Conservation (phyloP, 2,888 invertebrate genomes). For the Tromatobia lineatoria region DNA sequence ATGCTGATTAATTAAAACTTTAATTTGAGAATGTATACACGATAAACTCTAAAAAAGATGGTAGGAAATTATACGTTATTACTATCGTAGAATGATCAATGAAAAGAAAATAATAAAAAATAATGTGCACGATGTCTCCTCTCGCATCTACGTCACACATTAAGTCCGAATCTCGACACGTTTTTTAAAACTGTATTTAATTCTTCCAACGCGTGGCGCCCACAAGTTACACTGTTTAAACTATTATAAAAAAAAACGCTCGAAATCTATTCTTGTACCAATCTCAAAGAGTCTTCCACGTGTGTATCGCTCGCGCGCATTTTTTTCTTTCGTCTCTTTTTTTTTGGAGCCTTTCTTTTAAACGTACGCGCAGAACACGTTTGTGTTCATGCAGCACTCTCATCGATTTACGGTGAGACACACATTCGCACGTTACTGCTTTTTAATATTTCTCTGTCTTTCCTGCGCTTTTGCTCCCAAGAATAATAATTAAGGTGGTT, state of each 20-base stretch:
- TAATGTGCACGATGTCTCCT: slow-evolving; percentile 36
- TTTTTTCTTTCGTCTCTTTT: slow-evolving; percentile 22
- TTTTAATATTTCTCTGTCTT: background rate
- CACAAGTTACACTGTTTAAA: slow-evolving; percentile 70
- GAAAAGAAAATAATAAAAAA: slow-evolving; percentile 25
- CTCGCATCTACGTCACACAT: slow-evolving; percentile 22
- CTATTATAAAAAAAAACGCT: slow-evolving; percentile 69
- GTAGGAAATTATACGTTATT: slow-evolving; percentile 32
- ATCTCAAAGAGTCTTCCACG: slow-evolving; percentile 75
- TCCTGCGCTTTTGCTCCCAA: background rate
- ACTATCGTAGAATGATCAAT: slow-evolving; percentile 35
- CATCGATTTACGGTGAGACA: slow-evolving; percentile 4
- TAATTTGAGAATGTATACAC: too few relatives aligned
- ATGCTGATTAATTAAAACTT: too few relatives aligned
- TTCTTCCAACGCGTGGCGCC: slow-evolving; percentile 62
- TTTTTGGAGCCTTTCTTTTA: background rate
- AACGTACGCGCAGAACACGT: background rate
- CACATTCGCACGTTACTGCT: background rate
- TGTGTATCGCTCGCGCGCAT: slow-evolving; percentile 70
- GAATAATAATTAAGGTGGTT: too few relatives aligned
- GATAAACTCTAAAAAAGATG: background rate
- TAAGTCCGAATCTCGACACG: slow-evolving; percentile 21
- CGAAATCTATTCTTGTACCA: slow-evolving; percentile 82
- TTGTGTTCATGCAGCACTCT: slow-evolving; percentile 5
- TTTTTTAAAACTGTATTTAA: slow-evolving; percentile 20